Evolutionary conservation across 1,140 invertebrate genomes (phyloP), one percentile per base, ranked within the genome.

Genomic region (Drosophila asahinai): DNA sequence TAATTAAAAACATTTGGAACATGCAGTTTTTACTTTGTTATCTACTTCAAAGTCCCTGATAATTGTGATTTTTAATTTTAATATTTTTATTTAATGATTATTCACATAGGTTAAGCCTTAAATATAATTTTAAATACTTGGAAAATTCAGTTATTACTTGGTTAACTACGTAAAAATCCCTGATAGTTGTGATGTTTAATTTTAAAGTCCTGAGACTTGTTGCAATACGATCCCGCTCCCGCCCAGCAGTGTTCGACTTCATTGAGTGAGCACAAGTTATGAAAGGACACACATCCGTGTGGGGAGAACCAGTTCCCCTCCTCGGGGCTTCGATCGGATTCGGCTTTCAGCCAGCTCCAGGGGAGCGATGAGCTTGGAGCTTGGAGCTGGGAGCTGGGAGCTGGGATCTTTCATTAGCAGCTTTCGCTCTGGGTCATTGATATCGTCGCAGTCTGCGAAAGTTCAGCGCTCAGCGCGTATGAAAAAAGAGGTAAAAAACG

Each of bases 361-460:
- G 36, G 63, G 51, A 62, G 36, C 63, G 70, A 36, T 68, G 55
- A 71, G 75, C 74, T 33, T 0, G 8, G 30, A 2, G 33, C 33
- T 33, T 2, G 8, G 33, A 9, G 33, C 74, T 33, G 7, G 8
- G 30, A 2, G 33, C 33, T 33, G 8, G 8, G 33, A 9, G 33
- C 33, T 71, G 76, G 52, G 65, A 78, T 19, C 54, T 78, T 78
- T 78, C 59, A 79, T 79, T 79, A 79, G 67, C 76, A 71, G 77
- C 76, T 79, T 83, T 83, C 80, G 77, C 45, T 74, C 27, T 73
- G 75, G 75, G 75, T 78, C 75, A 78, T 77, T 77, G 75, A 78
- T 77, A 78, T 78, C 67, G 27, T 38, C 25, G 45, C 19, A 36
- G 38, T 19, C 27, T 40, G 47, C 63, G 45, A 77, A 68, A 61